Percentiles rank a stretch among this genome's conserved stretches.
These are phyloP conservation scores for Martes martes DNA, from an alignment of 2,113 vertebrate species.

Conservation along the genomic window DNA sequence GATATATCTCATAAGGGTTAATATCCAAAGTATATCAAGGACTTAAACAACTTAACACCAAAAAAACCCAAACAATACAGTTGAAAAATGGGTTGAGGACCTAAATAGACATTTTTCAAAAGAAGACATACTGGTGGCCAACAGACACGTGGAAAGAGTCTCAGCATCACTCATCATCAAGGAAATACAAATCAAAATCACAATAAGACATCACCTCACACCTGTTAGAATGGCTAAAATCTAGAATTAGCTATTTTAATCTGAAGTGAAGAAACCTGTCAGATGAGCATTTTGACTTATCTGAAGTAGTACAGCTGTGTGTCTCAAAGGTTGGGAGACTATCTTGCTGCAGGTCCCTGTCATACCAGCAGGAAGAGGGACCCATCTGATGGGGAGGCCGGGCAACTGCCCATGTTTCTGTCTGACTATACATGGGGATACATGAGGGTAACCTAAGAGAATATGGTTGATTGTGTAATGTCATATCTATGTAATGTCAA, in stretches of 20 bases:
- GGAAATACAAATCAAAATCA: background rate
- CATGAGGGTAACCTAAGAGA: background rate
- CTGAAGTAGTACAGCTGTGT: background rate
- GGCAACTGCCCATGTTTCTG: background rate
- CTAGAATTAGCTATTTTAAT: background rate
- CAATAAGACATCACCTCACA: background rate
- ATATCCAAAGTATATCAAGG: background rate
- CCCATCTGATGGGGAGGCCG: background rate
- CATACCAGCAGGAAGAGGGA: background rate
- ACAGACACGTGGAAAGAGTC: background rate
- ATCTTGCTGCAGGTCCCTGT: background rate
- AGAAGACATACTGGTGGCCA: background rate
- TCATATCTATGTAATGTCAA: background rate
- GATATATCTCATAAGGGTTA: background rate
- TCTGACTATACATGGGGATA: background rate
- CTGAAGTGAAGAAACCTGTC: background rate
- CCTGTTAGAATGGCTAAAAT: background rate
- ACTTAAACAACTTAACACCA: background rate
- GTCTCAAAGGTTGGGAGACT: background rate
- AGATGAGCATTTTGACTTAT: background rate
- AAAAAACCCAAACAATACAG: background rate
- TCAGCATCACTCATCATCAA: background rate
- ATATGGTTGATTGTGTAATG: background rate
- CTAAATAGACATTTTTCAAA: background rate
- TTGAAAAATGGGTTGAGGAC: background rate